Base-by-base conservation (phyloP, 2,888 invertebrate genomes). In the Chydorus sphaericus region DNA sequence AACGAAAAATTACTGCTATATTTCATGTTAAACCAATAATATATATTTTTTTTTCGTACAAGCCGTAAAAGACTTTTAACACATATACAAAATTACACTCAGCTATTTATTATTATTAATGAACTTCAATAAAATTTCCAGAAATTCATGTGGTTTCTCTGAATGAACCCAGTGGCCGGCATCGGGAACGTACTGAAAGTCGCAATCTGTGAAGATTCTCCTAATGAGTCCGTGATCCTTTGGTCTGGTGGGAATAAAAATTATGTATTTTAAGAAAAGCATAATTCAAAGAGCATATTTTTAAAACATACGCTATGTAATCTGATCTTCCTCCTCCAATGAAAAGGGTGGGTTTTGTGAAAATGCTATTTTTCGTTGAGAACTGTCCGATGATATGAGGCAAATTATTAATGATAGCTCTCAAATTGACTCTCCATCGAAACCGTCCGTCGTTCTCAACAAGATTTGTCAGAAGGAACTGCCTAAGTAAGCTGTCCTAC, bases 141-240 rank as follows among this genome's bases (percentile, higher is more conserved):
- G 68, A 68, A 92, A 90, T 61, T 83, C 80, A 7, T 75, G 70
- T 1, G 94, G 91, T 67, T 91, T 85, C 60, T 96, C 93, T 61
- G 86, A 82, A 68, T 97, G 96, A 1, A 94, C 81, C 86, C 92
- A 88, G 69, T 97, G 96, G 1, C 91, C 90, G 6, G 94, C 87
- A 36, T 83, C 85, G 52, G 79, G 76, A 54, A 92, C 77, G 62
- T 80, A 82, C 49, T 73, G 68, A 64, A 91, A 75, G 60, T 80
- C 72, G 0, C 84, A 82, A 7, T 74, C 69, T 0, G 89, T 85
- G 66, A 91, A 91, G 55, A 84, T 71, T 59, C 78, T 75, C 64
- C 75, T 73, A 56, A 90, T 86, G 57, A 72, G 71, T 5, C 71
- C 69, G 48, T 81, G 73, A 66, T 85, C 82, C 10, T 68, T 52